phyloP scores from a whole-genome alignment of 2,888 invertebrate genomes.

The Eilema caniola region DNA sequence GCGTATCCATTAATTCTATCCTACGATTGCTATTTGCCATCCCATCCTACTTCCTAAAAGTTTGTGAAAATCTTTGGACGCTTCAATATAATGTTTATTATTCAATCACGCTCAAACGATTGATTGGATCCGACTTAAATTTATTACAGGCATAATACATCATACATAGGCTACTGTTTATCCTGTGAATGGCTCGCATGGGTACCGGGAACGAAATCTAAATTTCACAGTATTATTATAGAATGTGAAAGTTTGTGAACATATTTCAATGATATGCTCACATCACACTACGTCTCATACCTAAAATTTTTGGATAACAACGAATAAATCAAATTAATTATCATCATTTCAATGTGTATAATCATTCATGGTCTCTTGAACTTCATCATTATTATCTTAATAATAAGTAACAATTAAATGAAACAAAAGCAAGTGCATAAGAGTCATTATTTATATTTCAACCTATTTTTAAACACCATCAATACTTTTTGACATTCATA shows the following conservation, averaged over 20 bases:
- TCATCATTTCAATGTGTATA: neutral
- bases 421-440: neutral
- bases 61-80: too few relatives aligned
- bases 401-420: neutral
- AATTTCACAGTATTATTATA: too few relatives aligned
- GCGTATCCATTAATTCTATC: too few relatives aligned
- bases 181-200: too few relatives aligned
- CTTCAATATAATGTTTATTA: too few relatives aligned
- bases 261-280: neutral
- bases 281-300: neutral
- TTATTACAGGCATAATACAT: too few relatives aligned
- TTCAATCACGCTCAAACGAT: too few relatives aligned
- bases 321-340: slow-evolving; percentile 4
- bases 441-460: neutral
- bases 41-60: too few relatives aligned
- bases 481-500: slow-evolving; percentile 9
- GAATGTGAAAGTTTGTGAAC: neutral
- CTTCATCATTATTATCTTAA: neutral
- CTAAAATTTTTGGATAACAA: neutral
- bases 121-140: too few relatives aligned
- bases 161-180: too few relatives aligned
- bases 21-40: too few relatives aligned
- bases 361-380: slow-evolving; percentile 2
- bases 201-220: too few relatives aligned
- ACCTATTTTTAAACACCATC: slow-evolving; percentile 6